phyloP scores from a whole-genome alignment of 2,888 invertebrate species.

The Parascotia fuliginaria region DNA sequence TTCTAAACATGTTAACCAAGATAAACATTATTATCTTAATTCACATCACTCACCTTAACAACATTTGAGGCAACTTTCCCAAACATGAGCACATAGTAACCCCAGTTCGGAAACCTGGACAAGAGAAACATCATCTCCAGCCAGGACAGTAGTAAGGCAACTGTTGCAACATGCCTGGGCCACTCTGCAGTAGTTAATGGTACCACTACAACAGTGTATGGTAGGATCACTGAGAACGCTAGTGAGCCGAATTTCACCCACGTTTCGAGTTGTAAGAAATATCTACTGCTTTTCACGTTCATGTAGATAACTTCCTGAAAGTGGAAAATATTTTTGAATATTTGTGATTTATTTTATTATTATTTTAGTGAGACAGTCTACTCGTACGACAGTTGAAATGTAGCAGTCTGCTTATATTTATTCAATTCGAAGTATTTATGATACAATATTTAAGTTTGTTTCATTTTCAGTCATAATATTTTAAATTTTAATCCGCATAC shows the following conservation, averaged over 20 bases:
- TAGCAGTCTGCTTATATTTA: too few species aligned
- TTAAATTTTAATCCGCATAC: too few species aligned
- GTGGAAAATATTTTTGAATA: not conserved
- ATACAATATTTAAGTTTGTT: too few species aligned
- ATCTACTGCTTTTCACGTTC: constrained; percentile 76
- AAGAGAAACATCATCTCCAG: constrained; percentile 82
- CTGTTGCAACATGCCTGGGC: constrained; percentile 77
- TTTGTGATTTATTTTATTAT: not conserved
- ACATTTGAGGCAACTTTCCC: constrained; percentile 82
- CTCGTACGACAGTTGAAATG: too few species aligned
- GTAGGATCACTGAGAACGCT: constrained; percentile 71
- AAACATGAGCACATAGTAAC: constrained; percentile 85
- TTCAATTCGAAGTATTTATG: too few species aligned
- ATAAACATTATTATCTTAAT: not conserved
- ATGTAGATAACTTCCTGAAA: constrained; percentile 83
- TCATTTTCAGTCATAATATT: too few species aligned
- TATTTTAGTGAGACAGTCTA: too few species aligned
- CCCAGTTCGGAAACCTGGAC: constrained; percentile 82
- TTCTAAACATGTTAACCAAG: too few species aligned
- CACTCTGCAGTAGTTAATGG: constrained; percentile 52
- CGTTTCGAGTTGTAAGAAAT: constrained; percentile 83
- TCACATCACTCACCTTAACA: constrained; percentile 65
- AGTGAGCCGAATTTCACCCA: constrained; percentile 84
- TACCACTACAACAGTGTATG: constrained; percentile 55
- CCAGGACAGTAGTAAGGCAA: constrained; percentile 82